phyloP scores from a whole-genome alignment of 2,113 vertebrate genomes.

The Neofelis nebulosa region DNA sequence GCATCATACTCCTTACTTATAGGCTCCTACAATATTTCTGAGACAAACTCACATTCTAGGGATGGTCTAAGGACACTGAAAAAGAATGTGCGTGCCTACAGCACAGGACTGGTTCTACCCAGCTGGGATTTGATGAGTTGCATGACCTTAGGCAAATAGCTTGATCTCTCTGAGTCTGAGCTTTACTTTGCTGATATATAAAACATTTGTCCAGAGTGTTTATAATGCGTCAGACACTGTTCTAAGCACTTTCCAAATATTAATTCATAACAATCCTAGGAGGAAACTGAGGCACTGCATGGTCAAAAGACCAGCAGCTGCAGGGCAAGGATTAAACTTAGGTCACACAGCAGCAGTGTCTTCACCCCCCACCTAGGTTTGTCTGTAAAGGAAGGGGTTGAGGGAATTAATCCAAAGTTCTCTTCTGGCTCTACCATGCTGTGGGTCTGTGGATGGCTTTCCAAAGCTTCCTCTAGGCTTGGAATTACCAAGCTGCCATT shows the following conservation, averaged over 20 bases:
- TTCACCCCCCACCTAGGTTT: background rate
- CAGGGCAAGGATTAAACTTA: background rate
- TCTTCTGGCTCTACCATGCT: background rate
- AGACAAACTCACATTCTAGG: background rate
- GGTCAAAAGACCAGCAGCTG: background rate
- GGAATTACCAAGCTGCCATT: background rate
- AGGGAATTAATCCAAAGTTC: background rate
- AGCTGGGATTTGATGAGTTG: background rate
- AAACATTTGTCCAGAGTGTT: constrained; percentile 10
- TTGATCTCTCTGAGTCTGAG: background rate
- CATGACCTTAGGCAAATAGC: background rate
- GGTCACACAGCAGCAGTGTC: background rate
- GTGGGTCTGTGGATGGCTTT: background rate
- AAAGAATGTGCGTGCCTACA: background rate
- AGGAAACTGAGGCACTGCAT: background rate
- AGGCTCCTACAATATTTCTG: background rate
- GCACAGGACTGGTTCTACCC: background rate
- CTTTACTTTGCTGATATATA: constrained; percentile 1
- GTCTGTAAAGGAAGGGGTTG: background rate
- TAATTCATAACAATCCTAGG: background rate
- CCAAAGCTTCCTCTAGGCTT: background rate
- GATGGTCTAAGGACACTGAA: background rate
- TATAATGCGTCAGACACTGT: background rate
- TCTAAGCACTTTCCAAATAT: background rate
- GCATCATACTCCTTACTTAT: background rate